Conservation (phyloP, 2,888 invertebrate species). For the Caenorhabditis imperialis region DNA sequence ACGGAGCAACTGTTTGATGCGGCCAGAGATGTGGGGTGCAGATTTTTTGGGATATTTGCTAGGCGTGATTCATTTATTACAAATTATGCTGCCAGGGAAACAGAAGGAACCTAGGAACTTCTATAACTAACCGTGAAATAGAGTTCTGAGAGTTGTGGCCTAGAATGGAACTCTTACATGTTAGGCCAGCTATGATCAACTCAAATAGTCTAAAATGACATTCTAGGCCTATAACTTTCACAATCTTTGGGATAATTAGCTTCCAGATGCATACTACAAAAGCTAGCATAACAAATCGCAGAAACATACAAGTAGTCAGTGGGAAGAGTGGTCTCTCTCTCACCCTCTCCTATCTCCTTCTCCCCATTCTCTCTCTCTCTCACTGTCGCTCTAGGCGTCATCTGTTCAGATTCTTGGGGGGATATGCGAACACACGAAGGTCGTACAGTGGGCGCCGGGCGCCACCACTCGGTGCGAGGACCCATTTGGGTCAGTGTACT, state of each 20-base stretch:
- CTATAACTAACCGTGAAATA: no score
- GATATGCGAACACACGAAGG: slow-evolving; percentile 54
- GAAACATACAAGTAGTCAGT: slow-evolving; percentile 48
- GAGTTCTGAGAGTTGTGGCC: no score
- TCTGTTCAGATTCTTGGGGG: slow-evolving; percentile 37
- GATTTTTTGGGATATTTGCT: not conserved
- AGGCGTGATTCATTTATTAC: no score
- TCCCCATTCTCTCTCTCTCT: slow-evolving; percentile 7
- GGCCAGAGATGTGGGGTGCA: slow-evolving; percentile 12
- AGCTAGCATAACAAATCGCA: no score
- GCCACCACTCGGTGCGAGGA: slow-evolving; percentile 43
- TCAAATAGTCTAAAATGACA: slow-evolving; percentile 44
- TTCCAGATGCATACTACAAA: no score
- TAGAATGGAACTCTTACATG: no score
- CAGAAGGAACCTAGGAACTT: no score
- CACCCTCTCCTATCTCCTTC: no score
- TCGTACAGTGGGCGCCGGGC: slow-evolving; percentile 54
- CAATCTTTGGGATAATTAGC: no score
- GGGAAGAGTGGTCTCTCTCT: no score
- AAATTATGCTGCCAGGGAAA: no score
- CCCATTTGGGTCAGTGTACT: slow-evolving; percentile 52
- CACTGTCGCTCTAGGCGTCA: slow-evolving; percentile 26
- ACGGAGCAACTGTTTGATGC: slow-evolving; percentile 38
- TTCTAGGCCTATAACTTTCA: no score
- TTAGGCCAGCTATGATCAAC: slow-evolving; percentile 8